Conservation (phyloP, 2,113 vertebrate genomes). For the Pantherophis guttatus region DNA sequence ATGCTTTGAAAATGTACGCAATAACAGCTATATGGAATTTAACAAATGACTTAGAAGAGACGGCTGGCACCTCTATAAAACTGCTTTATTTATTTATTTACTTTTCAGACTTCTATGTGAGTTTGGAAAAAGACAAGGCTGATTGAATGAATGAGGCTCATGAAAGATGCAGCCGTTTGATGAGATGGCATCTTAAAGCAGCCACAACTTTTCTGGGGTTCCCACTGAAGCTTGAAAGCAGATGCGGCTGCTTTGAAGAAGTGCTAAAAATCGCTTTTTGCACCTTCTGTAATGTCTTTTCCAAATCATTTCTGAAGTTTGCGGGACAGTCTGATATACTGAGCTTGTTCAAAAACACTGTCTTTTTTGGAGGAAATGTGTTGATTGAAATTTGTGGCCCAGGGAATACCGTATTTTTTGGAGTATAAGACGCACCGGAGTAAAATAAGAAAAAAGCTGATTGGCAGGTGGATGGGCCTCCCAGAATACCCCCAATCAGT, state of each 20-base stretch:
- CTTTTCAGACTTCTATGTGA: not conserved
- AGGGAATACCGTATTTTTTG: too few species aligned
- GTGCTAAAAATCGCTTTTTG: not conserved
- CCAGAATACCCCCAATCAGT: too few species aligned
- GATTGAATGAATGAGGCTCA: not conserved
- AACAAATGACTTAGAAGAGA: not conserved
- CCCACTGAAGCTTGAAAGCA: not conserved
- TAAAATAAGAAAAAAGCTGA: too few species aligned
- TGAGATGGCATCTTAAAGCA: not conserved
- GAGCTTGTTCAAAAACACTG: not conserved
- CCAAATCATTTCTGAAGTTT: not conserved
- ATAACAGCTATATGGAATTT: not conserved
- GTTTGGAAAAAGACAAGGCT: not conserved
- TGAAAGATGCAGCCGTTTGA: not conserved
- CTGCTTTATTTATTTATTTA: not conserved
- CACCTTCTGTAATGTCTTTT: not conserved
- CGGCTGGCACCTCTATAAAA: not conserved
- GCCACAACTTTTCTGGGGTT: not conserved
- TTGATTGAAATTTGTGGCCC: not conserved
- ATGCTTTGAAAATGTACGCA: not conserved
- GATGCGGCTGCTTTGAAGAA: not conserved
- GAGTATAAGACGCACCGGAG: too few species aligned
- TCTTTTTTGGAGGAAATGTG: not conserved
- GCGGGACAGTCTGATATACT: not conserved
- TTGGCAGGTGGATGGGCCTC: too few species aligned